phyloP scores from a whole-genome alignment of 1,140 invertebrate species.

The Zaprionus lachaisei region DNA sequence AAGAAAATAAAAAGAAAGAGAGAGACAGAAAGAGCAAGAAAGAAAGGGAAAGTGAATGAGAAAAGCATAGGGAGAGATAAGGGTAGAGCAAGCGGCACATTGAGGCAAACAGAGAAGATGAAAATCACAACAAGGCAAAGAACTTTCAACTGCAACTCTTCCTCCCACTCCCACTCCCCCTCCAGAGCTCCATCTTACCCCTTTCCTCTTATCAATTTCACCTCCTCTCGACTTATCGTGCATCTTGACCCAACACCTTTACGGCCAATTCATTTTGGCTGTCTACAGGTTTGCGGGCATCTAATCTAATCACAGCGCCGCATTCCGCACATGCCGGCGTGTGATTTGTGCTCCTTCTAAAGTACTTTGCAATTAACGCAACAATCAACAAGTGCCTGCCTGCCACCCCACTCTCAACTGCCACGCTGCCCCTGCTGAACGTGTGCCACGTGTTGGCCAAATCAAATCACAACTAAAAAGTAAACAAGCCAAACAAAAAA shows the following conservation, averaged over 20 bases:
- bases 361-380: slow-evolving; percentile 23
- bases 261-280: neutral
- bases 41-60: neutral
- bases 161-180: no score
- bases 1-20: neutral
- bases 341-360: neutral
- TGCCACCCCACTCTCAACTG: neutral
- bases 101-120: no score
- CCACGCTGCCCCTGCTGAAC: neutral
- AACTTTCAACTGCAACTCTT: no score
- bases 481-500: slow-evolving; percentile 2
- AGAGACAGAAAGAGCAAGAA: neutral
- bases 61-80: neutral
- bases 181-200: no score
- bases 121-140: no score
- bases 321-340: slow-evolving; percentile 39
- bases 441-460: slow-evolving; percentile 36
- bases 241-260: slow-evolving; percentile 39
- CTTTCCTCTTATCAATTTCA: neutral
- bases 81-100: neutral
- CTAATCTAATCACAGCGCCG: slow-evolving; percentile 42
- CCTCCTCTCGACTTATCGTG: slow-evolving; percentile 12
- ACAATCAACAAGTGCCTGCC: slow-evolving; percentile 26
- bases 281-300: neutral
- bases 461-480: neutral